phyloP scores from a whole-genome alignment of 2,113 vertebrate species.

The Megatriorchis doriae region DNA sequence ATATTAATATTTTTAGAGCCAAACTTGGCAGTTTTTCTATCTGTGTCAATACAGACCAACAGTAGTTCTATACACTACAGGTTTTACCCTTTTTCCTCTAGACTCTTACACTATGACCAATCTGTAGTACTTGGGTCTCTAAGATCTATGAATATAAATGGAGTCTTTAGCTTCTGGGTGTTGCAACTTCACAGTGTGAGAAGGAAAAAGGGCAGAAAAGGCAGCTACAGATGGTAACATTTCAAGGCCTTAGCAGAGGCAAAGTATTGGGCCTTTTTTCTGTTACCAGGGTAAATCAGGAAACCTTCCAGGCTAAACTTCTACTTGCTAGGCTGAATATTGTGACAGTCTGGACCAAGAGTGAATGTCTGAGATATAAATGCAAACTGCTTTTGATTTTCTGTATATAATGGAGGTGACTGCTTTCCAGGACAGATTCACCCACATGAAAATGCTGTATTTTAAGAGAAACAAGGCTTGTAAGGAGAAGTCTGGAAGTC shows the following conservation, averaged over 20 bases:
- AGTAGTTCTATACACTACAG: background rate
- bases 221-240: background rate
- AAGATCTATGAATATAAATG: background rate
- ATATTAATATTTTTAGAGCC: fast-evolving
- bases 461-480: background rate
- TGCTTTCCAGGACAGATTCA: background rate
- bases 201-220: background rate
- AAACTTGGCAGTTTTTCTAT: background rate
- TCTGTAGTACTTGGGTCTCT: background rate
- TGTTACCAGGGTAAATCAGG: background rate
- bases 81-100: background rate
- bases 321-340: background rate
- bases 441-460: background rate
- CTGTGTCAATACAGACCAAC: background rate
- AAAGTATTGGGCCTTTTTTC: background rate
- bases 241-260: background rate
- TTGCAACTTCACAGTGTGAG: background rate
- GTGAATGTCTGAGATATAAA: background rate
- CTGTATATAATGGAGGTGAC: background rate
- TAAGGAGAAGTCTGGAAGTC: background rate
- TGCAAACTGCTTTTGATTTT: background rate
- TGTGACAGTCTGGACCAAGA: background rate
- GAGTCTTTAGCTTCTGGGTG: background rate
- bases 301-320: background rate
- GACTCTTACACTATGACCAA: background rate